These are phyloP conservation scores for Odobenus rosmarus DNA, from an alignment of 2,113 vertebrate species.

Conservation along the genomic window DNA sequence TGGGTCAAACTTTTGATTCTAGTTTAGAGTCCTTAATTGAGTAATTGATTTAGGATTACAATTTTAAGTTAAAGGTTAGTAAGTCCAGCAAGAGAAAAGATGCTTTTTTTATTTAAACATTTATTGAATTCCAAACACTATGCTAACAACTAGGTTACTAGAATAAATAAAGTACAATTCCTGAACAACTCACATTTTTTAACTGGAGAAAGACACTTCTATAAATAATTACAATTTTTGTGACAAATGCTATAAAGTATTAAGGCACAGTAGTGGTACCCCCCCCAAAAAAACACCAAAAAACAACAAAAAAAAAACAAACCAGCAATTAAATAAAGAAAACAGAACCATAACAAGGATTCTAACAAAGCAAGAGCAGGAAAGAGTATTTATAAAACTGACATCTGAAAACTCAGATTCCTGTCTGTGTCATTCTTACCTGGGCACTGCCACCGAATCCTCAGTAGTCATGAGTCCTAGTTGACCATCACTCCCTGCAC, in stretches of 20 bases:
- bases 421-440: slow-evolving; percentile 84
- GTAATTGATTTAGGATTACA: not conserved
- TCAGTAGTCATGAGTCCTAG: slow-evolving; percentile 93
- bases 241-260: not conserved
- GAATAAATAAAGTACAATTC: not conserved
- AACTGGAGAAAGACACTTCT: not conserved
- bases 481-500: slow-evolving; percentile 93
- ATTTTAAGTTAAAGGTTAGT: not conserved
- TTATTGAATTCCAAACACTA: not conserved
- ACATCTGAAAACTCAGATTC: slow-evolving; percentile 11
- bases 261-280: not conserved
- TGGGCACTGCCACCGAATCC: slow-evolving; percentile 90
- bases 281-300: not conserved
- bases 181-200: not conserved
- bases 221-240: not conserved
- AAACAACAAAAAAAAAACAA: not conserved
- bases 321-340: not conserved
- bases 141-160: not conserved
- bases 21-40: not conserved
- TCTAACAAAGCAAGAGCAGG: slow-evolving; percentile 5
- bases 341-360: not conserved
- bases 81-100: not conserved
- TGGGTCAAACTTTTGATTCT: not conserved
- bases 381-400: not conserved
- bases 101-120: not conserved